Percentiles rank a stretch among this genome's conserved stretches.
These are phyloP conservation scores for Sebastes jordani DNA, from an alignment of 2,797 vertebrate species.

Conservation along the genomic window DNA sequence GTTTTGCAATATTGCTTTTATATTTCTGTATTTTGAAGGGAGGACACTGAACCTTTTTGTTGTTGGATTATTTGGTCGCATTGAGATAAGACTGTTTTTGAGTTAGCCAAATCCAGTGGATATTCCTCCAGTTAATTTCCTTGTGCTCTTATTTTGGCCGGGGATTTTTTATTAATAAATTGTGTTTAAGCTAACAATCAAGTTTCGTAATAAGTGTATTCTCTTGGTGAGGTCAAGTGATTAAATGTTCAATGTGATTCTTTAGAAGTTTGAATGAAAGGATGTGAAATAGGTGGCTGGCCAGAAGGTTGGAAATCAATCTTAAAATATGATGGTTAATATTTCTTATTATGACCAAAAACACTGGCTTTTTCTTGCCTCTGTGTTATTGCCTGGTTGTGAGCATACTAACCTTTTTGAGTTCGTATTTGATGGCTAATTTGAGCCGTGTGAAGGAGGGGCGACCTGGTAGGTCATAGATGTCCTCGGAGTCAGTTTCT, in stretches of 20 bases:
- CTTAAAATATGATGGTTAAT: neutral
- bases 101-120: neutral
- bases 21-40: neutral
- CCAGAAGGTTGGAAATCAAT: neutral
- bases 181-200: neutral
- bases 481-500: conserved; percentile 84
- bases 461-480: conserved; percentile 79
- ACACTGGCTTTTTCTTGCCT: fast-evolving
- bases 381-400: neutral
- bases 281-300: neutral
- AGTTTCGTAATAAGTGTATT: neutral
- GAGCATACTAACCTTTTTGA: conserved; percentile 91
- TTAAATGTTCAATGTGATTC: too few relatives aligned
- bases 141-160: neutral
- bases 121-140: neutral
- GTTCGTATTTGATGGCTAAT: conserved; percentile 97
- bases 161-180: neutral
- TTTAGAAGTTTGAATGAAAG: neutral
- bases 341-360: neutral
- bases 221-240: neutral
- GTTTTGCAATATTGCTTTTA: neutral
- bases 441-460: conserved; percentile 93
- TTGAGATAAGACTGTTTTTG: neutral
- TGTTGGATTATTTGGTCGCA: neutral
- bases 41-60: neutral